Evolutionary conservation across 2,888 invertebrate species (phyloP).

Genomic region (Drosophila testacea): DNA sequence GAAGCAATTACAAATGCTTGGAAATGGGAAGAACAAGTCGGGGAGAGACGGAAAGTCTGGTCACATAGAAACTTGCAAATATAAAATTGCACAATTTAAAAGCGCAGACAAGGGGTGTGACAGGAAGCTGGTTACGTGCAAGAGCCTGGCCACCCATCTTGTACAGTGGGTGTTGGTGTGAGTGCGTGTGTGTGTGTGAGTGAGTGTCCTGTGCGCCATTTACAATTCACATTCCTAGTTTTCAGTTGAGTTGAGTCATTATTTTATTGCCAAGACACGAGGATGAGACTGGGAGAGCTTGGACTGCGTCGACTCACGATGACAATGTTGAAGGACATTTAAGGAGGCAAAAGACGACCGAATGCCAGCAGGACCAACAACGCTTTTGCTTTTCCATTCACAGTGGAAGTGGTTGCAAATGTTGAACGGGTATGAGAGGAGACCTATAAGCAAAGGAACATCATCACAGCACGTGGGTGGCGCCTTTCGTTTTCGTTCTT

Average conservation of each 20-base stretch:
- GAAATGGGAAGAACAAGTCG: slow-evolving; percentile 11
- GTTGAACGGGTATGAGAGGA: not conserved
- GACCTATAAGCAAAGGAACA: slow-evolving; percentile 28
- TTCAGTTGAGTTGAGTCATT: slow-evolving; percentile 83
- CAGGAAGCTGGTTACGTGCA: slow-evolving; percentile 60
- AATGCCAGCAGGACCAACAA: slow-evolving; percentile 45
- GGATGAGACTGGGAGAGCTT: slow-evolving; percentile 35
- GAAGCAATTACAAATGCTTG: slow-evolving; percentile 71
- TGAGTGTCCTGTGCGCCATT: slow-evolving; percentile 67
- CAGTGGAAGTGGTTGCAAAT: slow-evolving; percentile 16
- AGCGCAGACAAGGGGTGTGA: slow-evolving; percentile 49
- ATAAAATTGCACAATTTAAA: slow-evolving; percentile 81
- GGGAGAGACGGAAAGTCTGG: slow-evolving; percentile 40
- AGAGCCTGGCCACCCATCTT: slow-evolving; percentile 51
- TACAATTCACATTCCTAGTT: slow-evolving; percentile 81
- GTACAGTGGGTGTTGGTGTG: slow-evolving; percentile 10
- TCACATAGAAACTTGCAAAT: slow-evolving; percentile 71
- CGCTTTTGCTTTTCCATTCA: slow-evolving; percentile 75
- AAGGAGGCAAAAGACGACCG: slow-evolving; percentile 38
- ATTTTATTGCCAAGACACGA: slow-evolving; percentile 81
- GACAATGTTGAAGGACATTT: slow-evolving; percentile 59
- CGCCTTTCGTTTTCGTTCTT: slow-evolving; percentile 66
- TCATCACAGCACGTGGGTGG: slow-evolving; percentile 64
- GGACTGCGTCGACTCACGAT: slow-evolving; percentile 66
- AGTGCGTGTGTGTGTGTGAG: slow-evolving; percentile 21